phyloP scores from a whole-genome alignment of 2,113 vertebrate species.

The Larimichthys crocea region DNA sequence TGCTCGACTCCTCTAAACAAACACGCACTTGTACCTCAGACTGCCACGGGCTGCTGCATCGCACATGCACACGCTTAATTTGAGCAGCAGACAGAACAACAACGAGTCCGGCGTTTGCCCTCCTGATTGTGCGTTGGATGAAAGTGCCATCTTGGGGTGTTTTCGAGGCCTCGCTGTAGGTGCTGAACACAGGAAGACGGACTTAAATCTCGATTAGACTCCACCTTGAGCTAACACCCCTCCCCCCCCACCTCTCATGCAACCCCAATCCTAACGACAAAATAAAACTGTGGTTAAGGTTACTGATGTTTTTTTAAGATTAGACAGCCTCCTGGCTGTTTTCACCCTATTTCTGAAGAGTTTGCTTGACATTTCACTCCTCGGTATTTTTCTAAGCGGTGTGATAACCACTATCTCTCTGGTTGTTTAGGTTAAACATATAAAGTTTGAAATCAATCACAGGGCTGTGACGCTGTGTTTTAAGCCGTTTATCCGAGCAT shows the following conservation, averaged over 20 bases:
- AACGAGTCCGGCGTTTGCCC: slow-evolving; percentile 37
- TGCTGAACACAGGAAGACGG: slow-evolving; percentile 69
- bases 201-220: slow-evolving; percentile 67
- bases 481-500: not conserved
- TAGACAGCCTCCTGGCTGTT: slow-evolving; percentile 20
- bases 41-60: slow-evolving; percentile 20
- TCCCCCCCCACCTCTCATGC: not conserved
- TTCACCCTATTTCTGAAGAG: slow-evolving; percentile 9
- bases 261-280: slow-evolving; percentile 66
- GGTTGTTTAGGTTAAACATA: not conserved
- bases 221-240: slow-evolving; percentile 49
- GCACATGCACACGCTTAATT: slow-evolving; percentile 43
- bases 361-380: slow-evolving; percentile 13
- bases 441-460: not conserved
- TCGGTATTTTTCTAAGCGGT: slow-evolving; percentile 4
- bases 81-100: slow-evolving; percentile 55
- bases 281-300: slow-evolving; percentile 60
- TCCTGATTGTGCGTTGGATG: slow-evolving; percentile 3
- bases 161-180: slow-evolving; percentile 32
- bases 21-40: slow-evolving; percentile 67
- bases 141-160: slow-evolving; percentile 46
- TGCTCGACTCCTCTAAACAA: slow-evolving; percentile 81
- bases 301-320: slow-evolving; percentile 59
- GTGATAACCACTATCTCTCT: slow-evolving; percentile 13
- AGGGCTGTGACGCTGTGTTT: not conserved